Evolutionary conservation across 2,888 invertebrate genomes (phyloP).

Genomic region (Drosophila cyrtoloma): DNA sequence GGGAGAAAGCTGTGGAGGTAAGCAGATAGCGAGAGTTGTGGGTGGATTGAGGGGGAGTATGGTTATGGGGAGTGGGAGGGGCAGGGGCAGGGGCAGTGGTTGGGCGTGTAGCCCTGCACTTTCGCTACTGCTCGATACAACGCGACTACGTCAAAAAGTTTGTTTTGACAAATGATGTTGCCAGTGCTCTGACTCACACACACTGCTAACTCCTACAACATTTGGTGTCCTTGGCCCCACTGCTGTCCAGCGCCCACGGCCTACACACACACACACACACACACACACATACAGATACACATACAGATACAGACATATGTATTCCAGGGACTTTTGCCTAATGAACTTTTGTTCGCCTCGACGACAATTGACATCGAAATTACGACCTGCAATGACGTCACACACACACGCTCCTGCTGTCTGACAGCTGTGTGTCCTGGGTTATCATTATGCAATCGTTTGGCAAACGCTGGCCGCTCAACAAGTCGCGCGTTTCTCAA

Average conservation of each 20-base stretch:
- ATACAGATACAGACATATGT: conserved; percentile 32
- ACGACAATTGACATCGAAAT: conserved; percentile 54
- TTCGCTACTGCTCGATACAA: conserved; percentile 61
- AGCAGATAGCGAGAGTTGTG: too few relatives aligned
- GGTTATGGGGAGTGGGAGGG: background rate
- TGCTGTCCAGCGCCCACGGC: background rate
- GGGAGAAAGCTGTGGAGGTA: background rate
- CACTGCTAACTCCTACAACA: conserved; percentile 12
- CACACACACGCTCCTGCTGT: background rate
- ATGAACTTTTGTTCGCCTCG: conserved; percentile 62
- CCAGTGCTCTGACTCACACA: conserved; percentile 10
- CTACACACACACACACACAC: background rate
- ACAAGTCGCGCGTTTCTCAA: conserved; percentile 35
- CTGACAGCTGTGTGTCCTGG: conserved; percentile 7
- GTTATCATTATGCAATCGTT: conserved; percentile 44
- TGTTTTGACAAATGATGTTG: conserved; percentile 79
- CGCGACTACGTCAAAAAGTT: conserved; percentile 74
- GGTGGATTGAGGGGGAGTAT: background rate
- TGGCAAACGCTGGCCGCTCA: conserved; percentile 28
- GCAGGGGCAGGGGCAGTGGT: background rate
- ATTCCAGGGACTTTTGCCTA: conserved; percentile 59
- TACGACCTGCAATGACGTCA: conserved; percentile 33
- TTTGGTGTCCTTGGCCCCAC: conserved; percentile 48
- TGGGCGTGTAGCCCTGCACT: conserved; percentile 54
- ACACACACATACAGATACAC: background rate